Percentiles rank a stretch among this genome's conserved stretches.
phyloP scores from a whole-genome alignment of 2,113 vertebrate species.

The Tychaedon coryphoeus region DNA sequence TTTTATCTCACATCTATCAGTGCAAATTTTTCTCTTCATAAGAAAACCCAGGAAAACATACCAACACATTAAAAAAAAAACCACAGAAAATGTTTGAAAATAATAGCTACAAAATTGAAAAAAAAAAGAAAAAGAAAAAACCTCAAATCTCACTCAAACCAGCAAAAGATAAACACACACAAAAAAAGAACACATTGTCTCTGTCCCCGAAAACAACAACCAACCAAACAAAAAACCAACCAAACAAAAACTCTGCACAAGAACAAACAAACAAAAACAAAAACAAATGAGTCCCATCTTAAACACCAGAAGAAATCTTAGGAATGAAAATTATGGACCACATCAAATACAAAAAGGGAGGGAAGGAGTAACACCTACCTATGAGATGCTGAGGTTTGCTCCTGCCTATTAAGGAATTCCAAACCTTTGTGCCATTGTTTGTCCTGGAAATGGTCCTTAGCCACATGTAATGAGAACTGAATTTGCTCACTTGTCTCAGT shows the following conservation, averaged over 20 bases:
- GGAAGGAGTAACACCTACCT: background rate
- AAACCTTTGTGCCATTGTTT: background rate
- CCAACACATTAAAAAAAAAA: too few species aligned
- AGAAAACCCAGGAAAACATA: background rate
- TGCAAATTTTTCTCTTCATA: background rate
- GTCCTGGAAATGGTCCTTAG: background rate
- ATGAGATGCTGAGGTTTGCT: background rate
- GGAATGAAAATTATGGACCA: background rate
- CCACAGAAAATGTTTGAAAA: background rate
- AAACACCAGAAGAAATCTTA: background rate
- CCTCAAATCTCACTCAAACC: background rate
- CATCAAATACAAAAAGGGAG: background rate
- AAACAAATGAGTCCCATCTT: fast-evolving
- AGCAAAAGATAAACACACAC: background rate
- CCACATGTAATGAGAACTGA: background rate
- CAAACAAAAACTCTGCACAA: background rate
- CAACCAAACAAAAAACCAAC: fast-evolving
- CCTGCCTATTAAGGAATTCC: background rate
- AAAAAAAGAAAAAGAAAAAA: too few species aligned
- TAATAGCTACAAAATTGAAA: fast-evolving
- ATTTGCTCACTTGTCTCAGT: background rate
- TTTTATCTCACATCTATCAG: background rate
- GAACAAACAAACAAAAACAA: background rate
- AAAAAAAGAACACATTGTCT: background rate
- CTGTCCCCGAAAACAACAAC: fast-evolving